phyloP scores from a whole-genome alignment of 2,888 invertebrate species.

The Oscheius sp. region DNA sequence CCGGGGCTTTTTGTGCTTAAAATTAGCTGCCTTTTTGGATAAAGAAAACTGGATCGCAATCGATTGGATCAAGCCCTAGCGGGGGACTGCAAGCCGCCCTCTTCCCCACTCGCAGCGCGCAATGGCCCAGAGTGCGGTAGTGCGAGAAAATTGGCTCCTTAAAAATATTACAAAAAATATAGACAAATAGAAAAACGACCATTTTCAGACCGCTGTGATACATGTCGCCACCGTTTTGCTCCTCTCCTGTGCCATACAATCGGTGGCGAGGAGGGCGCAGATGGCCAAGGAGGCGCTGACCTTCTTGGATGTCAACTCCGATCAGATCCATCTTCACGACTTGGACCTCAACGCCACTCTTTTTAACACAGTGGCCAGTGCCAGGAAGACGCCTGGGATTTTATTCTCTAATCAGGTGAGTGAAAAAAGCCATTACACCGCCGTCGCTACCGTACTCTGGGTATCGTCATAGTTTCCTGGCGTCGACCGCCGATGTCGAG shows the following conservation, averaged over 20 bases:
- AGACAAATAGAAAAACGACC: background rate
- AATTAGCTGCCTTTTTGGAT: background rate
- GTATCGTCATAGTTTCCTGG: too few relatives aligned
- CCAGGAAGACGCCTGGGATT: constrained; percentile 17
- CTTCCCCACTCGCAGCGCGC: constrained; percentile 7
- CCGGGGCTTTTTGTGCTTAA: background rate
- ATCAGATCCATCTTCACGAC: constrained; percentile 5
- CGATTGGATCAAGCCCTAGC: constrained; percentile 11
- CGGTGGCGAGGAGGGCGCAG: background rate
- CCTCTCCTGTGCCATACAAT: background rate
- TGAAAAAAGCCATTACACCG: too few relatives aligned
- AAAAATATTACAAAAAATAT: background rate
- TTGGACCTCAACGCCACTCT: constrained; percentile 28
- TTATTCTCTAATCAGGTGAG: constrained; percentile 29
- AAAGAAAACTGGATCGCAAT: background rate
- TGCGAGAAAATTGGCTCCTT: background rate
- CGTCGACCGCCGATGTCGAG: too few relatives aligned
- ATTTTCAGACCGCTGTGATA: constrained; percentile 21
- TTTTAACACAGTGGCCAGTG: constrained; percentile 16
- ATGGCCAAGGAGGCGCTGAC: constrained; percentile 21
- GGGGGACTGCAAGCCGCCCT: background rate
- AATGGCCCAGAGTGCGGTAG: too few relatives aligned
- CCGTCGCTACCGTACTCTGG: background rate
- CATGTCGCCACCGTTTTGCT: background rate
- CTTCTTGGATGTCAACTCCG: background rate